phyloP scores from a whole-genome alignment of 2,113 vertebrate species.

The Dolichotis patagonum region DNA sequence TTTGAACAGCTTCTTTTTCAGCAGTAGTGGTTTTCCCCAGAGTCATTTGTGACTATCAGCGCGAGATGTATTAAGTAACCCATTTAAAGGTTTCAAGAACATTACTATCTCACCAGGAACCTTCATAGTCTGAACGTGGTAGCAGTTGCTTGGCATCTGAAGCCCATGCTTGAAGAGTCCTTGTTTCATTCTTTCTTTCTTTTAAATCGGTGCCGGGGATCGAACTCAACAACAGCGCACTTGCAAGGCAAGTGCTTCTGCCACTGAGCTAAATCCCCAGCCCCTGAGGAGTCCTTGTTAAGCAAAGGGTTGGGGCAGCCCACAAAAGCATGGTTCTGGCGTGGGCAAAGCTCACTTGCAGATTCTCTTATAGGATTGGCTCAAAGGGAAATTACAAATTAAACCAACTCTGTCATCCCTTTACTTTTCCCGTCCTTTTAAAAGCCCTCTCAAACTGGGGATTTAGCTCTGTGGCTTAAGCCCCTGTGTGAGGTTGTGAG shows the following conservation, averaged over 20 bases:
- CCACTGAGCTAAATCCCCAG: too few species aligned
- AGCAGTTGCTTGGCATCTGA: not conserved
- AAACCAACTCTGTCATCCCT: constrained; percentile 16
- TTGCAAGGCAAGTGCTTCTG: too few species aligned
- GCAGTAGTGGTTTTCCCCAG: not conserved
- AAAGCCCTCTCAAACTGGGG: too few species aligned
- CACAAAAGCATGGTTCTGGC: not conserved
- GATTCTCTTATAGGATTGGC: not conserved
- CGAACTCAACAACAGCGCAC: too few species aligned
- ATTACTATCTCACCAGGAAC: not conserved
- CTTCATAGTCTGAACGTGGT: not conserved
- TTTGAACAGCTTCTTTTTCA: constrained; percentile 34
- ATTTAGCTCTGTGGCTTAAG: too few species aligned
- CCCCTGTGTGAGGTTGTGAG: too few species aligned
- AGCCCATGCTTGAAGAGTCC: not conserved
- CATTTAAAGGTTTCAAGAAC: not conserved
- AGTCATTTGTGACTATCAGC: not conserved
- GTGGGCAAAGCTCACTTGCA: not conserved
- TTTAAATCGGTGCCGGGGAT: too few species aligned
- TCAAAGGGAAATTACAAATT: constrained; percentile 34
- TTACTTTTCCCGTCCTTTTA: not conserved
- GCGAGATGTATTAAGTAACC: constrained; percentile 41
- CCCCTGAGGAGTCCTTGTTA: not conserved
- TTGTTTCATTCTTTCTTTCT: too few species aligned
- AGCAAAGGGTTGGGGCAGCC: not conserved